Evolutionary conservation across 1,140 invertebrate species (phyloP).

Genomic region (Maconellicoccus hirsutus): DNA sequence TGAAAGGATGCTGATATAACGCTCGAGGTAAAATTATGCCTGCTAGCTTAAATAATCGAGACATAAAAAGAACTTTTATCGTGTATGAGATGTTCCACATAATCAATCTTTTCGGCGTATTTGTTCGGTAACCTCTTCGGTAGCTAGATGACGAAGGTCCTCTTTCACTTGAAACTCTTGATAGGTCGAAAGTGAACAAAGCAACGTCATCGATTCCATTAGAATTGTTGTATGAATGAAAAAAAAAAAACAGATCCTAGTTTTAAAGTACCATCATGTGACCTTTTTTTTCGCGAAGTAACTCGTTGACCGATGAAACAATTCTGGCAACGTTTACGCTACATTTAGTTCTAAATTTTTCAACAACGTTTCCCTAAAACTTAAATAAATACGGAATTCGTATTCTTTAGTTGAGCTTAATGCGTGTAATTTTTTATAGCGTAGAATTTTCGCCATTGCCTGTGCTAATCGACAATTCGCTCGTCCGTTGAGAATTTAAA

Average conservation of each 20-base stretch:
- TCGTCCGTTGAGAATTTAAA: not conserved
- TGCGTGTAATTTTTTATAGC: not conserved
- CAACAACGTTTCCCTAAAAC: not conserved
- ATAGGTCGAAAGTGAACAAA: not conserved
- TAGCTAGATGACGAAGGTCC: not conserved
- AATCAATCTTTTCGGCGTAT: not conserved
- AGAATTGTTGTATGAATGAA: not conserved
- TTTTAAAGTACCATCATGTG: not conserved
- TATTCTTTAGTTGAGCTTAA: not conserved
- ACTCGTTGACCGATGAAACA: conserved; percentile 3
- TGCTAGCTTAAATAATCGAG: not conserved
- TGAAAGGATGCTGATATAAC: not conserved
- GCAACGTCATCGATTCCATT: conserved; percentile 2
- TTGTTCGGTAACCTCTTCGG: too few relatives aligned
- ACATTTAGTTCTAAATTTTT: not conserved
- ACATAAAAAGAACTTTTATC: not conserved
- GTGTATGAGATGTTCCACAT: not conserved
- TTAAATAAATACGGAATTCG: not conserved
- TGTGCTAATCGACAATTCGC: not conserved
- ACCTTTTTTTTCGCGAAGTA: not conserved
- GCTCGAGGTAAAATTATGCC: not conserved
- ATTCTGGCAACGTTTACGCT: not conserved
- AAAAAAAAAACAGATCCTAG: not conserved
- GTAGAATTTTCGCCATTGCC: not conserved
- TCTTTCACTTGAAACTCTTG: not conserved